Conservation (phyloP, 2,888 invertebrate genomes). For the Saturnia japonica region DNA sequence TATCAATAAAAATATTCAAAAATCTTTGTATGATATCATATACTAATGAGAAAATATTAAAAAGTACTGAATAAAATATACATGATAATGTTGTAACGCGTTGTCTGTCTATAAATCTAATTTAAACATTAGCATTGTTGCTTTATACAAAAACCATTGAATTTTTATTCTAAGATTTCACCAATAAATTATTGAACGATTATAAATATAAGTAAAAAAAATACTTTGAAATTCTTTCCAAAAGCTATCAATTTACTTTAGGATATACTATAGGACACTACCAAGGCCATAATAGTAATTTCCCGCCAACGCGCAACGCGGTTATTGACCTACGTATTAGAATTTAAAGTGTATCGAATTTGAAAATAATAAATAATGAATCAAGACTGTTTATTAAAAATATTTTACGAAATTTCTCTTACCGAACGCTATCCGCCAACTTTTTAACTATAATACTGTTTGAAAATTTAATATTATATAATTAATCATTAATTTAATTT, state of each 20-base stretch:
- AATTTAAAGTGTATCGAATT: not conserved
- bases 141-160: not conserved
- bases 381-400: not conserved
- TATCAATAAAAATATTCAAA: no score
- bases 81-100: not conserved
- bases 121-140: not conserved
- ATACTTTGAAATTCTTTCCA: constrained; percentile 20
- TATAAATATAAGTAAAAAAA: not conserved
- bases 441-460: no score
- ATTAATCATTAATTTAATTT: no score
- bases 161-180: not conserved
- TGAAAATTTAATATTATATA: no score
- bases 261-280: constrained; percentile 16
- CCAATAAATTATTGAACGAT: not conserved
- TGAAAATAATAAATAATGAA: constrained; percentile 3
- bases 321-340: constrained; percentile 14
- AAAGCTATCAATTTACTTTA: constrained; percentile 17
- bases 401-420: not conserved
- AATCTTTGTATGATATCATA: no score
- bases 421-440: not conserved
- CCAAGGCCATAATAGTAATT: constrained; percentile 21
- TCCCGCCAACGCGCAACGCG: constrained; percentile 18
- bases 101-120: not conserved
- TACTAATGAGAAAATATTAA: no score
- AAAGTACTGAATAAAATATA: not conserved